These are phyloP conservation scores for Parnassius mnemosyne DNA, from an alignment of 2,888 invertebrate genomes.

Conservation along the genomic window DNA sequence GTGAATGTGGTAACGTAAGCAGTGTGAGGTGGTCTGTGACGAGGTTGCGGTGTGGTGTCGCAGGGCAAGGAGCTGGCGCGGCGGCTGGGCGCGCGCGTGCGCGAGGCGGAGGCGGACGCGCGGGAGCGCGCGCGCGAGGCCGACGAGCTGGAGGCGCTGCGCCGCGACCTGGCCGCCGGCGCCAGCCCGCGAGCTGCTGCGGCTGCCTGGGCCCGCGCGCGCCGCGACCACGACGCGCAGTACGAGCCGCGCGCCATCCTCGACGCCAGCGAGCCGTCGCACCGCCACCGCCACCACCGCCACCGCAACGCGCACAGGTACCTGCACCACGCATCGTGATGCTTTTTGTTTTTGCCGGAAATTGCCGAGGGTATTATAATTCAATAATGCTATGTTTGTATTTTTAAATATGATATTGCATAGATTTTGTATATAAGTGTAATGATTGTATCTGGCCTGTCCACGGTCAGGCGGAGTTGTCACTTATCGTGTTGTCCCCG, in stretches of 20 bases:
- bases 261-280: constrained; percentile 62
- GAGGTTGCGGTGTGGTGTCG: too few species aligned
- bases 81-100: constrained; percentile 94
- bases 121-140: constrained; percentile 94
- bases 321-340: constrained; percentile 77
- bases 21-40: too few species aligned
- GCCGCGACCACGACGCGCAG: constrained; percentile 87
- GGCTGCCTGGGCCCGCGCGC: constrained; percentile 44
- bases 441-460: too few species aligned
- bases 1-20: too few species aligned
- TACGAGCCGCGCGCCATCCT: constrained; percentile 88
- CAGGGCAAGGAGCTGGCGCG: constrained; percentile 91
- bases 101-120: constrained; percentile 95
- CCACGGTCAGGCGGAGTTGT: too few species aligned
- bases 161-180: constrained; percentile 62
- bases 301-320: constrained; percentile 76
- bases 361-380: too few species aligned
- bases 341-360: too few species aligned
- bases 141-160: constrained; percentile 91
- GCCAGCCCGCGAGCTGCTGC: constrained; percentile 76
- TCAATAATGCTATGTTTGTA: too few species aligned
- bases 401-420: too few species aligned
- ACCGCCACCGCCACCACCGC: constrained; percentile 78
- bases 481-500: too few species aligned
- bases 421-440: too few species aligned